Conservation (phyloP, 2,888 invertebrate genomes). For the Cremastinae sp. region DNA sequence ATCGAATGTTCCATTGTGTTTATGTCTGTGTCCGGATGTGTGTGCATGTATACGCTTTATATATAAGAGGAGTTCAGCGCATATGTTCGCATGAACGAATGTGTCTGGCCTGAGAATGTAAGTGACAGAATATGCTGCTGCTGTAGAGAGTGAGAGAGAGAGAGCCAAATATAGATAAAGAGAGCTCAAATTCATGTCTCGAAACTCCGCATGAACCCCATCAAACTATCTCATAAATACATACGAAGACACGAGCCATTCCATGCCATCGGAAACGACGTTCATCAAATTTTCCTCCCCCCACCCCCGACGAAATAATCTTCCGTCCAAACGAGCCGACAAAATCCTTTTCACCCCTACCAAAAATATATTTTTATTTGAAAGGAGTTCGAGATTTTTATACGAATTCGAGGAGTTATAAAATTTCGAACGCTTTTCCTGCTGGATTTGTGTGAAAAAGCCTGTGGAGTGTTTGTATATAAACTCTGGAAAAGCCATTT, state of each 20-base stretch:
- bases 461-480: not conserved
- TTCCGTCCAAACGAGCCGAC: no score
- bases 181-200: constrained; percentile 43
- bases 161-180: constrained; percentile 19
- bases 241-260: not conserved
- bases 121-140: constrained; percentile 31
- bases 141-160: not conserved
- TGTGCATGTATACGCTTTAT: not conserved
- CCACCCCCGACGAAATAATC: no score
- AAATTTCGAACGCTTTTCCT: not conserved
- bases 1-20: constrained; percentile 11
- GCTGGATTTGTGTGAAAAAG: not conserved
- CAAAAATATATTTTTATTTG: no score
- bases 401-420: not conserved
- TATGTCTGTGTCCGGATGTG: not conserved
- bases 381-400: no score
- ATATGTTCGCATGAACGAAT: constrained; percentile 8
- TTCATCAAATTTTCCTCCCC: no score
- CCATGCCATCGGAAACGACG: no score
- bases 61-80: not conserved
- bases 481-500: constrained; percentile 48
- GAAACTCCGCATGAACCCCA: constrained; percentile 41
- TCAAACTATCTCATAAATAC: constrained; percentile 45
- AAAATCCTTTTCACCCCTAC: no score
- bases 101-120: constrained; percentile 45